Evolutionary conservation across 2,888 invertebrate genomes (phyloP).

Genomic region (Strigamia maritima): DNA sequence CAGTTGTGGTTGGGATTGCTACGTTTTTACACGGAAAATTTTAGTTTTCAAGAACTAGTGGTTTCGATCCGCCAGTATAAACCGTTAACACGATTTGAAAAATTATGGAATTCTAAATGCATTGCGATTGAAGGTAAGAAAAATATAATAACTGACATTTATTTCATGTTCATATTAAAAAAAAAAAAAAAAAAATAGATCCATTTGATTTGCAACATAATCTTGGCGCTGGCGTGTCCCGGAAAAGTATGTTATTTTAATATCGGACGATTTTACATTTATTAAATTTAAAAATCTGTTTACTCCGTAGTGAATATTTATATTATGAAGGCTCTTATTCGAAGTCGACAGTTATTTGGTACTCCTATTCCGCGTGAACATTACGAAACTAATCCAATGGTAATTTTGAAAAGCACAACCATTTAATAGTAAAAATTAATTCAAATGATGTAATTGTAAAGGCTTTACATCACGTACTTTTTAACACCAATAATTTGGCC

Average conservation of each 20-base stretch:
- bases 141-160: too few relatives aligned
- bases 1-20: conserved; percentile 59
- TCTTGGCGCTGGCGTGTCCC: conserved; percentile 58
- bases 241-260: conserved; percentile 55
- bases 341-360: conserved; percentile 52
- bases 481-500: conserved; percentile 51
- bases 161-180: too few relatives aligned
- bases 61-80: conserved; percentile 55
- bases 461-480: conserved; percentile 43
- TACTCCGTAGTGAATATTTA: conserved; percentile 56
- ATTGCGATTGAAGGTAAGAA: conserved; percentile 61
- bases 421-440: background rate
- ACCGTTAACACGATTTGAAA: conserved; percentile 57
- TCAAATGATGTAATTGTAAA: background rate
- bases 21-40: conserved; percentile 58
- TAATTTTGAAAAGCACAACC: background rate
- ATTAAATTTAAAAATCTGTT: conserved; percentile 36
- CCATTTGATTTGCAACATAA: conserved; percentile 62
- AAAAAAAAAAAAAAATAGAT: too few relatives aligned
- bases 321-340: conserved; percentile 53
- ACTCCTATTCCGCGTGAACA: conserved; percentile 45
- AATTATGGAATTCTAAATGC: conserved; percentile 58
- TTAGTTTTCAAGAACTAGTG: conserved; percentile 56
- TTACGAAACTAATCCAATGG: background rate
- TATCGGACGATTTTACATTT: background rate